These are phyloP conservation scores for Trinorchestia longiramus DNA, from an alignment of 1,140 invertebrate species.

Conservation along the genomic window DNA sequence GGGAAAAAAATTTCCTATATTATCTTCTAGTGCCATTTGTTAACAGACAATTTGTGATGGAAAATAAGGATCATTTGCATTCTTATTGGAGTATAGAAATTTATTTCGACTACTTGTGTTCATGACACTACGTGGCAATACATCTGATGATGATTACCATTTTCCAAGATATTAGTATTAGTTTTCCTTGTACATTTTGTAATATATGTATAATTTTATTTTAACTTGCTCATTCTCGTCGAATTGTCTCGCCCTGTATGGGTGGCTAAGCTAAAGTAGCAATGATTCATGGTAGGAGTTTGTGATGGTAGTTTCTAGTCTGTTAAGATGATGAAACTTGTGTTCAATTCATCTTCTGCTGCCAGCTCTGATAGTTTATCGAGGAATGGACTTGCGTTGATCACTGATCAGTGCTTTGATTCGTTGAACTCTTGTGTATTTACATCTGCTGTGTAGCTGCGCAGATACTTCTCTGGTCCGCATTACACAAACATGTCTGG, in stretches of 20 bases:
- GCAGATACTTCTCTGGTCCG: background rate
- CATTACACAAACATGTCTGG: background rate
- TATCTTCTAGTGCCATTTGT: conserved; percentile 36
- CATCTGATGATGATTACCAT: conserved; percentile 43
- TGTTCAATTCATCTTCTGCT: conserved; percentile 19
- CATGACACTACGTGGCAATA: conserved; percentile 44
- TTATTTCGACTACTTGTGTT: conserved; percentile 38
- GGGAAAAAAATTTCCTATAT: background rate
- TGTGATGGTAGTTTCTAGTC: conserved; percentile 51
- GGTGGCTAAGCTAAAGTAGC: conserved; percentile 41
- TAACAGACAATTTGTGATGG: background rate
- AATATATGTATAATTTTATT: conserved; percentile 49
- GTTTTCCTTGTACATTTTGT: conserved; percentile 50
- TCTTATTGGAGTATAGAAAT: background rate
- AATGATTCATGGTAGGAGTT: background rate
- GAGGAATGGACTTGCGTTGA: background rate
- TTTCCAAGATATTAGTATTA: conserved; percentile 48
- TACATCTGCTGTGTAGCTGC: background rate
- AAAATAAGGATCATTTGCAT: background rate
- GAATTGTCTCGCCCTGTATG: conserved; percentile 48
- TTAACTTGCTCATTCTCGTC: conserved; percentile 55
- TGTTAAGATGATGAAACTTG: conserved; percentile 32
- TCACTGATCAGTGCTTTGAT: background rate
- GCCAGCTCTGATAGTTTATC: background rate
- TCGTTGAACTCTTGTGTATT: background rate